Base-by-base conservation (phyloP, 2,888 invertebrate species). In the Limenitis camilla region DNA sequence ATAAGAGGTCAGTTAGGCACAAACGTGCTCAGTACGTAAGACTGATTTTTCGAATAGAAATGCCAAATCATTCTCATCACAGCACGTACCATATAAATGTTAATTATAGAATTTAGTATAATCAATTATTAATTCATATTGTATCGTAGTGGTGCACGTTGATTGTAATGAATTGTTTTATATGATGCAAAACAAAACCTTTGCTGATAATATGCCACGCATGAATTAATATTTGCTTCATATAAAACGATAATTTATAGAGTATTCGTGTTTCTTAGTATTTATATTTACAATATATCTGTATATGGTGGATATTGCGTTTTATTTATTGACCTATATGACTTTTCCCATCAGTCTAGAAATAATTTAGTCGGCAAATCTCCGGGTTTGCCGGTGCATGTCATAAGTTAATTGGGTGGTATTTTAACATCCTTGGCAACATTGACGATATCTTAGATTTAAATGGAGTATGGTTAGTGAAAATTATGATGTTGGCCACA, bases 21-120 rank as follows among this genome's bases (percentile, higher is more conserved):
- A 43, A 50, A 43, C 1, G 39, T 76, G 84, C 83, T 84, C 82
- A 81, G 78, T 69, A 71, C 78, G 71, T 72, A 85, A 86, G 86
- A 86, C 86, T 86, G 86, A 85, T 82, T 81, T 78, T 76, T 76
- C 68, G 66, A 73, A 73, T 70, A 69, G 62, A 56, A 65, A 68
- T 62, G 74, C 74, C 77, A 80, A 74, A 66, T 53, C 48, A 44
- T 48, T 61, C 50, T 50, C 59, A 66, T 63, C 62, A 59, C 63
- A 67, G 59, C 67, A 68, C 66, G 63, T 71, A 62, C 61, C 66
- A 67, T 68, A 62, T 59, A 62, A 54, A 48, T 52, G 48, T 53
- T 52, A 30, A 28, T 44, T 30, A 44, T 58, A 53, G 53, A 40
- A 55, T 55, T 66, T 43, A 45, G 44, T 11, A 19, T 19, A 19